phyloP scores from a whole-genome alignment of 2,113 vertebrate genomes.

The Garra rufa region DNA sequence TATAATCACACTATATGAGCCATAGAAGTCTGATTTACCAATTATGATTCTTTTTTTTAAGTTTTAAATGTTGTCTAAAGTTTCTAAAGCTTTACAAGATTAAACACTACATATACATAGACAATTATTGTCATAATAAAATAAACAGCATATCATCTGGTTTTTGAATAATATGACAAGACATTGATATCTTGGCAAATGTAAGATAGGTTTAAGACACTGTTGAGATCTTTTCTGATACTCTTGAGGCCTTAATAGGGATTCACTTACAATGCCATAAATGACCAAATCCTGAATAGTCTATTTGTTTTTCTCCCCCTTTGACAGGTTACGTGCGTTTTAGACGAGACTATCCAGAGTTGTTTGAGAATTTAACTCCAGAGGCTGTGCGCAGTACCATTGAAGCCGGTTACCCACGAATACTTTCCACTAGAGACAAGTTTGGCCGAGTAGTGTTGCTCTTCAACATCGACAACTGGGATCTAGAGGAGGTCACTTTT shows the following conservation, averaged over 20 bases:
- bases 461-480: conserved; percentile 98
- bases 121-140: too few relatives aligned
- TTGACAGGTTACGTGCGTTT: conserved; percentile 89
- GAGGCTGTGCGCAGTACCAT: conserved; percentile 94
- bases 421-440: conserved; percentile 89
- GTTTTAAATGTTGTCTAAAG: too few relatives aligned
- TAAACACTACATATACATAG: too few relatives aligned
- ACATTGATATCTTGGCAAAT: not conserved
- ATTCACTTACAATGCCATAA: not conserved
- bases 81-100: too few relatives aligned
- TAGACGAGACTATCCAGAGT: conserved; percentile 92
- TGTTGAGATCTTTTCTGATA: not conserved
- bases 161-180: too few relatives aligned
- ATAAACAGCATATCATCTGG: too few relatives aligned
- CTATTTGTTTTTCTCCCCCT: not conserved
- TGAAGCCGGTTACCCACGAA: conserved; percentile 92
- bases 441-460: conserved; percentile 90
- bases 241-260: not conserved
- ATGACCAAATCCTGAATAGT: not conserved
- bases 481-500: conserved; percentile 95
- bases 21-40: not conserved
- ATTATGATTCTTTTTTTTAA: too few relatives aligned
- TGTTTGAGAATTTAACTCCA: conserved; percentile 88
- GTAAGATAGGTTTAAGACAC: not conserved
- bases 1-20: not conserved